Base-by-base conservation (phyloP, 2,888 invertebrate genomes). In the Cantharis lateralis region DNA sequence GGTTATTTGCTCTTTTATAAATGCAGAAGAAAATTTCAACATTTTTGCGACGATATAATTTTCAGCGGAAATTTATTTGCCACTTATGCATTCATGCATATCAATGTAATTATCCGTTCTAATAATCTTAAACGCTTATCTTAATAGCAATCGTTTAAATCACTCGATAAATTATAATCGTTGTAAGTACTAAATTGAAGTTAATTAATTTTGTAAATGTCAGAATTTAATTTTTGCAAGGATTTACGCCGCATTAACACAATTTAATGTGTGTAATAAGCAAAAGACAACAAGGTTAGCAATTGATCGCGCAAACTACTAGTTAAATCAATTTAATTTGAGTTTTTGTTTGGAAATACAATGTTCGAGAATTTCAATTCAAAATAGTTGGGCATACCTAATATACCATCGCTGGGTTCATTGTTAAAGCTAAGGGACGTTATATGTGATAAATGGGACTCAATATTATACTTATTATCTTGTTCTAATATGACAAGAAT, bases 51-150 rank as follows among this genome's bases (percentile, higher is more conserved):
- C n/a, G 9, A 32, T 48, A 1, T 48, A 48, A 48, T 48, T 48
- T 48, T 48, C 48, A 66, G 64, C 1, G 24, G 10, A 66, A 66
- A 18, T 66, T 66, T n/a, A 66, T 20, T 66, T 20, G 13, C 20
- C n/a, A 66, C 13, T 66, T 66, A 66, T 66, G 64, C 64, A 66
- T 66, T 66, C 64, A 24, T 24, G 20, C 64, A 66, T 20, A 20
- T 18, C 18, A 20, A 18, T 66, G 24, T 66, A 66, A 66, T 66
- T 66, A 66, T 66, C 64, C 64, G 64, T 66, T 66, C 64, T 66
- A 66, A 66, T 66, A 66, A 66, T 66, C 64, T 66, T 66, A 66
- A 66, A 20, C 64, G 18, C 64, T 66, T 66, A 66, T 66, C 64
- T 18, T 48, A n/a, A 48, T 66, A 24, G 64, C 64, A 66, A 66